Evolutionary conservation across 2,797 vertebrate genomes (phyloP), one percentile per base, ranked within the genome.

Genomic region (Poecile montanus): DNA sequence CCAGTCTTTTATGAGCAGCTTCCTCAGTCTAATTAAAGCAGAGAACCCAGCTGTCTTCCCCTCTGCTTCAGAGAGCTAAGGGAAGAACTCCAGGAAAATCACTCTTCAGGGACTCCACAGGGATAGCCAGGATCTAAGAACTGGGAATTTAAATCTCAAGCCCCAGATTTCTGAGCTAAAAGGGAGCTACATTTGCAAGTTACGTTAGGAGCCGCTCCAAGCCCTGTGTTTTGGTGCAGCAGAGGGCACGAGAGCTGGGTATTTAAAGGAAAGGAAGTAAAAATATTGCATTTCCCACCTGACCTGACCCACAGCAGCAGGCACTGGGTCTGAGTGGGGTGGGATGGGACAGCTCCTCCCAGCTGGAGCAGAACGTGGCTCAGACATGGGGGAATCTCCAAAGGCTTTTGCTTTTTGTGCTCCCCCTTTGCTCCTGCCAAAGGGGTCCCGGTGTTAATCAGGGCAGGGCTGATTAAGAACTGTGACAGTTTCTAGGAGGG

Each of bases 31-130:
- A 93, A 91, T 92, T 91, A 92, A 96, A 94, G 90, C 76, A 70
- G 71, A 84, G 91, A 81, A 81, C 27, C 22, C 72, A 93, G 89
- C 75, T 95, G 86, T 61, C 84, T 85, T 76, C n/a, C 61, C 54
- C 44, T 92, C 54, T 74, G 51, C 90, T 91, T 90, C 84, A 88
- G 63, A 83, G 50, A 83, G 65, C 65, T 51, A 7, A 77, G 65
- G 63, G 91, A 93, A 91, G 51, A 61, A 61, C 72, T 93, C 86
- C 87, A 89, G 72, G 61, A 95, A 94, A 91, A 32, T n/a, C 54
- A 32, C n/a, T 91, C 47, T 62, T 78, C 26, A 45, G 72, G 85
- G 75, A 75, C 66, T 70, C 70, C 29, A 38, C 22, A 45, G 40
- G 66, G 63, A 58, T 10, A 70, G 44, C 30, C 58, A 78, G 74